Conservation (phyloP, 2,113 vertebrate genomes). For the Heterocephalus glaber region DNA sequence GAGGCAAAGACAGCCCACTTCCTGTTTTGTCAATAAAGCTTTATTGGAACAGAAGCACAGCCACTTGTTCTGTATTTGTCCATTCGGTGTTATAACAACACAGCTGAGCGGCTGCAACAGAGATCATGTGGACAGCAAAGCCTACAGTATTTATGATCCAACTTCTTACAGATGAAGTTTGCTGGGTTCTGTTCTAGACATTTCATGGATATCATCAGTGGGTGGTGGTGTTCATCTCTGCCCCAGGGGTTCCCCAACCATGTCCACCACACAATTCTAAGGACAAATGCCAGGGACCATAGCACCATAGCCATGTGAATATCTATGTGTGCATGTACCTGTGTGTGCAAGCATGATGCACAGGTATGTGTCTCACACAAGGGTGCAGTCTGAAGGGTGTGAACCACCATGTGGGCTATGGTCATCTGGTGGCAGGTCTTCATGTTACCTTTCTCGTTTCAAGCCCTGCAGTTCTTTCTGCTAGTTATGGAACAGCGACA, state of each 20-base stretch:
- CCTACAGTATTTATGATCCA: background rate
- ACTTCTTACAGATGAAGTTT: background rate
- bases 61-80: background rate
- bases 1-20: background rate
- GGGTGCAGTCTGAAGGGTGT: background rate
- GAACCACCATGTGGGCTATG: background rate
- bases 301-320: accelerated
- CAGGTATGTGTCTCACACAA: accelerated
- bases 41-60: background rate
- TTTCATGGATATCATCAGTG: background rate
- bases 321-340: accelerated
- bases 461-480: background rate
- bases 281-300: background rate
- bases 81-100: background rate
- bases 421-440: background rate
- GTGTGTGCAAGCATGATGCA: too few species aligned
- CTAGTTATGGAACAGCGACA: background rate
- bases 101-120: background rate
- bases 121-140: too few species aligned
- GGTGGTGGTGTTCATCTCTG: background rate
- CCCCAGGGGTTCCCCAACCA: background rate
- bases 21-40: slow-evolving; percentile 17
- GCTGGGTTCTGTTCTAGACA: background rate
- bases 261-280: background rate
- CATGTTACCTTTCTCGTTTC: background rate